These are phyloP conservation scores for Criorhina ranunculi DNA, from an alignment of 2,888 invertebrate genomes.

Conservation along the genomic window DNA sequence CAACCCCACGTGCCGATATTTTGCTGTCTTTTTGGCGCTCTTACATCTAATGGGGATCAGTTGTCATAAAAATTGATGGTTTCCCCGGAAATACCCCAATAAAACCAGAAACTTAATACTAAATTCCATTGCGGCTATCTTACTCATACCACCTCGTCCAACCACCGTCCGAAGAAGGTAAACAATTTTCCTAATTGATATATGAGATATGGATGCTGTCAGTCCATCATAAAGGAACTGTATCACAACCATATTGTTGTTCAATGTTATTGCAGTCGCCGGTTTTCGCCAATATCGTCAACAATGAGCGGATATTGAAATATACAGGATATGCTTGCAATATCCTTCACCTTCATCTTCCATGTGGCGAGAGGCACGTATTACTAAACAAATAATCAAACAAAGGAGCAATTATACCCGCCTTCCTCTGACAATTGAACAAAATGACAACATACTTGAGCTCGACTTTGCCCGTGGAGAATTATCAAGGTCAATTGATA, in stretches of 20 bases:
- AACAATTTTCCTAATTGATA: slow-evolving; percentile 27
- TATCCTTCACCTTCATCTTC: slow-evolving; percentile 19
- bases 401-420: slow-evolving; percentile 16
- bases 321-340: slow-evolving; percentile 13
- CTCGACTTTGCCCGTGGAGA: not conserved
- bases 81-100: slow-evolving; percentile 22
- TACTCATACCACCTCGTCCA: not conserved
- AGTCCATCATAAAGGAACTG: slow-evolving; percentile 24
- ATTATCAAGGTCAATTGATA: slow-evolving; percentile 39
- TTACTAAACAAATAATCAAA: not conserved
- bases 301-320: slow-evolving; percentile 23
- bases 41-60: slow-evolving; percentile 8
- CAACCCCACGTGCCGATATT: slow-evolving; percentile 3
- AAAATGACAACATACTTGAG: slow-evolving; percentile 17
- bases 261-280: not conserved
- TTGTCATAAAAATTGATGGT: slow-evolving; percentile 9
- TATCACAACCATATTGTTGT: slow-evolving; percentile 7
- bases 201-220: slow-evolving; percentile 1
- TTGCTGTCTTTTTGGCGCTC: not conserved
- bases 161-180: not conserved
- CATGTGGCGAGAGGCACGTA: not conserved
- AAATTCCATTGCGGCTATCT: not conserved
- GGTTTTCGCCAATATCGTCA: not conserved
- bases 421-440: slow-evolving; percentile 8
- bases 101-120: slow-evolving; percentile 15